These are phyloP conservation scores for Sminthopsis crassicaudata DNA, from an alignment of 2,113 vertebrate genomes.

Conservation along the genomic window DNA sequence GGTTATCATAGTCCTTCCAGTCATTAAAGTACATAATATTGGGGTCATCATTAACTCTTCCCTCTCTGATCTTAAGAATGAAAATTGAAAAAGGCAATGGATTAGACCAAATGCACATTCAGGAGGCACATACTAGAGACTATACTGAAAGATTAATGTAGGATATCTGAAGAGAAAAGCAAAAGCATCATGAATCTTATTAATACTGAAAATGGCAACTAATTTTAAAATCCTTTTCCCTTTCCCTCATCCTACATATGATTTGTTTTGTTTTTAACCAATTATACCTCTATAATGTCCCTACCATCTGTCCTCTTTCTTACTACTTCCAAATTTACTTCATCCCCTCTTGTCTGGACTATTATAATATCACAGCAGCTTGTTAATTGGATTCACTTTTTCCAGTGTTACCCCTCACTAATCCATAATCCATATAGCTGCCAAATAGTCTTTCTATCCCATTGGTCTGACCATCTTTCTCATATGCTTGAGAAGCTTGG, in stretches of 20 bases:
- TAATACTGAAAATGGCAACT: not conserved
- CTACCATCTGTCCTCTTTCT: not conserved
- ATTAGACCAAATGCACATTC: too few relatives aligned
- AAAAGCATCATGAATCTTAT: not conserved
- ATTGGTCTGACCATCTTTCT: not conserved
- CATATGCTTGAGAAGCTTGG: not conserved
- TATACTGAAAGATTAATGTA: not conserved
- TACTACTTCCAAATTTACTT: not conserved
- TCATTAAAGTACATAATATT: not conserved
- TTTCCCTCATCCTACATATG: not conserved
- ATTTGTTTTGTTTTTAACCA: not conserved
- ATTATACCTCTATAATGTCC: not conserved
- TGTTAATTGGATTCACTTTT: not conserved
- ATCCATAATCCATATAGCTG: not conserved
- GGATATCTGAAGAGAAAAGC: not conserved
- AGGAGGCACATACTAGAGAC: too few relatives aligned
- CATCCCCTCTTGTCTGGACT: not conserved
- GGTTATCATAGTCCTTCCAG: not conserved
- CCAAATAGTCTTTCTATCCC: not conserved
- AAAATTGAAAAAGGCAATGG: too few relatives aligned
- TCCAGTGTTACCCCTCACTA: not conserved
- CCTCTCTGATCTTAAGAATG: not conserved
- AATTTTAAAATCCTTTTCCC: not conserved
- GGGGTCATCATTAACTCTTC: not conserved
- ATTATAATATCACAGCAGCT: not conserved